phyloP scores from a whole-genome alignment of 2,888 invertebrate genomes.

The Periphyllus acericola region DNA sequence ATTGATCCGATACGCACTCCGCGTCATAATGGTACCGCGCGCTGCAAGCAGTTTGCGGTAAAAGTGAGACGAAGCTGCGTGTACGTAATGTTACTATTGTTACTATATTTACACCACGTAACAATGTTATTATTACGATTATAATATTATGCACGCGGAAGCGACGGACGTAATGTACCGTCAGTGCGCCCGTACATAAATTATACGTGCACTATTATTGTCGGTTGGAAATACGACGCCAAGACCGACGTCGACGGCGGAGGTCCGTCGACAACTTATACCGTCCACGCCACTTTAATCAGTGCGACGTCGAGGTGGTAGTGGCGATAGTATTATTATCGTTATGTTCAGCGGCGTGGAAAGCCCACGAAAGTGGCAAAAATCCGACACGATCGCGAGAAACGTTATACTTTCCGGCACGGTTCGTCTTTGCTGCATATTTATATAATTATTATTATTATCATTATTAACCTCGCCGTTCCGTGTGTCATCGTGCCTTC shows the following conservation, averaged over 20 bases:
- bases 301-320: not conserved
- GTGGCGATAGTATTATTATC: not conserved
- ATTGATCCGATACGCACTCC: not conserved
- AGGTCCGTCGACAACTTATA: not conserved
- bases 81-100: too few relatives aligned
- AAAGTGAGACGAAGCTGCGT: not conserved
- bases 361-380: slow-evolving; percentile 39
- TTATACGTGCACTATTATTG: not conserved
- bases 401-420: slow-evolving; percentile 17
- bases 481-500: not conserved
- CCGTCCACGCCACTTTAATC: not conserved
- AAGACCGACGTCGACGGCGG: not conserved
- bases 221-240: not conserved
- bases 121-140: not conserved
- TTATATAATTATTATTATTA: not conserved
- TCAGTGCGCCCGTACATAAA: too few relatives aligned
- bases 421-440: not conserved
- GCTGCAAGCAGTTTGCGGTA: not conserved
- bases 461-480: not conserved
- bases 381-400: slow-evolving; percentile 13
- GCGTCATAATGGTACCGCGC: not conserved
- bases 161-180: not conserved
- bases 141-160: not conserved
- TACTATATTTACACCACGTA: too few relatives aligned
- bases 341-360: not conserved